phyloP scores from a whole-genome alignment of 2,797 vertebrate genomes.

The Varecia variegata region DNA sequence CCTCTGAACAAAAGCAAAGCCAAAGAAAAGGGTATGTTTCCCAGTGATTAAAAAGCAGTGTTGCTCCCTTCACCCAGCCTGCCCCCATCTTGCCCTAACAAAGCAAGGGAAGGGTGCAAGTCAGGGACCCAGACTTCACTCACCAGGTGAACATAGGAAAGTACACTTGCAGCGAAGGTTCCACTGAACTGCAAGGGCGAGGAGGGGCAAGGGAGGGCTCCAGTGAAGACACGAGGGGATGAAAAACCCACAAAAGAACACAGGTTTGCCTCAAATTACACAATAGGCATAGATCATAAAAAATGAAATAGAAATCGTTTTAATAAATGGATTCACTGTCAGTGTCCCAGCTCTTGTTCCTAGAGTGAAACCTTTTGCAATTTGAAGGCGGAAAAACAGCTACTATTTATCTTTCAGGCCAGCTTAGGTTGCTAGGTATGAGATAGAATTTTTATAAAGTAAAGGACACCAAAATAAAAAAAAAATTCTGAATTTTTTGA shows the following conservation, averaged over 20 bases:
- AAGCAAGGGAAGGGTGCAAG: not conserved
- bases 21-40: slow-evolving; percentile 28
- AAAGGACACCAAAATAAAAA: not conserved
- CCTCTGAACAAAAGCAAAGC: slow-evolving; percentile 50
- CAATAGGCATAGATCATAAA: slow-evolving; percentile 24
- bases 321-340: slow-evolving; percentile 38
- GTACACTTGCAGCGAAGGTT: not conserved
- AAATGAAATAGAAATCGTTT: slow-evolving; percentile 42
- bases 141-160: not conserved
- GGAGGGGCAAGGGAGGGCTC: not conserved
- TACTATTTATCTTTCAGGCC: slow-evolving; percentile 43
- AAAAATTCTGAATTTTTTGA: not conserved
- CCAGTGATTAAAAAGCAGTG: slow-evolving; percentile 28
- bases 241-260: not conserved
- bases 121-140: not conserved
- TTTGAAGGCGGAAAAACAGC: slow-evolving; percentile 10
- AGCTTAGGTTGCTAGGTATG: slow-evolving; percentile 18
- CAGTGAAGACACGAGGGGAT: not conserved
- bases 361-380: slow-evolving; percentile 3
- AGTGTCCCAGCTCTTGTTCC: slow-evolving; percentile 20
- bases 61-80: not conserved
- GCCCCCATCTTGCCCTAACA: not conserved
- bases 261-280: slow-evolving; percentile 1
- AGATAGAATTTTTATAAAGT: slow-evolving; percentile 21
- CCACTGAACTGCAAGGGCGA: not conserved